These are phyloP conservation scores for Conomelus anceps DNA, from an alignment of 2,888 invertebrate genomes.

Conservation along the genomic window DNA sequence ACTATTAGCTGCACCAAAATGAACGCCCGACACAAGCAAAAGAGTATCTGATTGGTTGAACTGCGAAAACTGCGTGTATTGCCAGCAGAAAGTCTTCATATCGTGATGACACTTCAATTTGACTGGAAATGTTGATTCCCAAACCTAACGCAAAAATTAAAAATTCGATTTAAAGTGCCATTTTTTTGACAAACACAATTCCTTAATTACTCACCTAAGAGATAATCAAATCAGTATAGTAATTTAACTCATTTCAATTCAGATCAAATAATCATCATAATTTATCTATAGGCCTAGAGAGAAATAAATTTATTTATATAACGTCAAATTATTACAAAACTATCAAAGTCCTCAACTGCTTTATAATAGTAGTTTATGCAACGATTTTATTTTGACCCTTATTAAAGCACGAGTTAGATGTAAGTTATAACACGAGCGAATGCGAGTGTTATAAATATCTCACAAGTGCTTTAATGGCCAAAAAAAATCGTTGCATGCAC, in stretches of 20 bases:
- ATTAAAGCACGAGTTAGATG: no score
- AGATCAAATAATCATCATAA: no score
- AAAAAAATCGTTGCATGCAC: no score
- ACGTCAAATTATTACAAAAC: background rate
- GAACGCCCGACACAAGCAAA: slow-evolving; percentile 74
- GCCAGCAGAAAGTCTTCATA: slow-evolving; percentile 76
- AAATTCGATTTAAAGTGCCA: background rate
- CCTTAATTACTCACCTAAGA: background rate
- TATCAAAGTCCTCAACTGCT: no score
- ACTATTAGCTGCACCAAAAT: slow-evolving; percentile 67
- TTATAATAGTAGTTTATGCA: no score
- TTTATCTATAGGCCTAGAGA: no score
- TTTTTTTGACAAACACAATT: background rate
- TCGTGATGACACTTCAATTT: slow-evolving; percentile 61
- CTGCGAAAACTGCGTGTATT: slow-evolving; percentile 79
- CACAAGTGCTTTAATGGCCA: no score
- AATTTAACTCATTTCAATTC: no score
- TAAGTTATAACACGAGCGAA: no score
- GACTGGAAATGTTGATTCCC: slow-evolving; percentile 67
- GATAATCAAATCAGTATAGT: no score
- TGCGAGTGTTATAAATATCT: no score
- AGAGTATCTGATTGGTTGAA: slow-evolving; percentile 76
- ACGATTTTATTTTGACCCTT: no score
- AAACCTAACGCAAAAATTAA: slow-evolving; percentile 50
- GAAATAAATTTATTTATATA: background rate